Conservation (phyloP, 2,113 vertebrate genomes). For the Verasper variegatus region DNA sequence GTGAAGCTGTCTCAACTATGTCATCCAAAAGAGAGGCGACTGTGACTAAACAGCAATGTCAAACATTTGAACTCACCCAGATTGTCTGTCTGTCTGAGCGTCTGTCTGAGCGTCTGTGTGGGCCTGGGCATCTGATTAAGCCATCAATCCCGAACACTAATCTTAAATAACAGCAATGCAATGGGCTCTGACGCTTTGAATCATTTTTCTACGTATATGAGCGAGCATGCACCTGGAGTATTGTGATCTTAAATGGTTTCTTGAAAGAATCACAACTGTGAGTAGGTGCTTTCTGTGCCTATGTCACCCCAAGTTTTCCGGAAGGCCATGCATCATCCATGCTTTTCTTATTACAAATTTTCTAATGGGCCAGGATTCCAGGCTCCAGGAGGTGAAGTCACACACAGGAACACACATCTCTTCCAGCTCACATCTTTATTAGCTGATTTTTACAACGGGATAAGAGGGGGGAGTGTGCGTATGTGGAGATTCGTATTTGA, state of each 20-base stretch:
- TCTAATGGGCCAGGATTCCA: constrained; percentile 39
- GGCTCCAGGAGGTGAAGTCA: constrained; percentile 29
- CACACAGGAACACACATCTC: constrained; percentile 4
- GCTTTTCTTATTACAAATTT: constrained; percentile 20
- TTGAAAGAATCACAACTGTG: neutral
- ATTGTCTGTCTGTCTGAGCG: constrained; percentile 35
- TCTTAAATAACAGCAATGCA: neutral
- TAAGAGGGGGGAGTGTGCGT: constrained; percentile 36
- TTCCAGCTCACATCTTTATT: constrained; percentile 60
- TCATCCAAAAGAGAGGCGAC: constrained; percentile 49
- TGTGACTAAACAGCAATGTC: constrained; percentile 59
- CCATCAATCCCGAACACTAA: constrained; percentile 1
- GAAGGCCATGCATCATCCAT: constrained; percentile 14
- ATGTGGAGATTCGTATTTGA: constrained; percentile 15
- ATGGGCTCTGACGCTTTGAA: neutral
- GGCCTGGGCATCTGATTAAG: constrained; percentile 14
- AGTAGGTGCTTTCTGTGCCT: constrained; percentile 1
- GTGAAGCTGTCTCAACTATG: neutral
- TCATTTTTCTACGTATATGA: neutral
- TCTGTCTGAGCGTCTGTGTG: constrained; percentile 10
- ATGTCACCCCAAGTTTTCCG: neutral
- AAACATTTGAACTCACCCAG: constrained; percentile 60
- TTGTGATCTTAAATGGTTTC: neutral
- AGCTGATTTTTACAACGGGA: constrained; percentile 60
- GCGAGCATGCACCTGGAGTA: neutral